A percentile compares a stretch with the other conserved stretches of the same genome.
phyloP scores from a whole-genome alignment of 2,797 vertebrate species.

The Peromyscus nudipes region DNA sequence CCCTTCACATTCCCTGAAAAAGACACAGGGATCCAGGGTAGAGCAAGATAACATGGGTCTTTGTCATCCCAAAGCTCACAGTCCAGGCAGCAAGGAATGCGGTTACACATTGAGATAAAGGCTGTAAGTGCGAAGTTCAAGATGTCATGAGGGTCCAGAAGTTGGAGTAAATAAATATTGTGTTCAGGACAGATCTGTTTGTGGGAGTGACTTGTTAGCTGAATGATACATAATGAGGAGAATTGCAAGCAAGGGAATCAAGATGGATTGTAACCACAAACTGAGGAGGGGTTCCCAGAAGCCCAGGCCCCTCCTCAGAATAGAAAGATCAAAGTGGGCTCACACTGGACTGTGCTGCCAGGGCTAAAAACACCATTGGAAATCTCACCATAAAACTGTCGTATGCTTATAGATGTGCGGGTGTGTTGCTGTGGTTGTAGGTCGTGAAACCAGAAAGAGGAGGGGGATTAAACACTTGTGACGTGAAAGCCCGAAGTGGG shows the following conservation, averaged over 20 bases:
- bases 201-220: constrained; percentile 7
- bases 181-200: constrained; percentile 2
- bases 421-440: background rate
- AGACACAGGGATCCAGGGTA: background rate
- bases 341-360: too few relatives aligned
- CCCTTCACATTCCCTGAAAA: background rate
- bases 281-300: background rate
- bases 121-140: background rate
- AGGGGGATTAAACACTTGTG: background rate
- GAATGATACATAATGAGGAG: background rate
- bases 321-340: rapidly evolving
- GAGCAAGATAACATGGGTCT: background rate
- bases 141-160: background rate
- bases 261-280: background rate
- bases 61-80: background rate
- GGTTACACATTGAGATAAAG: background rate
- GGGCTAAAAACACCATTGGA: background rate
- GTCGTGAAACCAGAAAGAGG: background rate
- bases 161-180: background rate
- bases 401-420: background rate
- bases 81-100: background rate
- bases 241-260: background rate
- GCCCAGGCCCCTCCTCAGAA: background rate
- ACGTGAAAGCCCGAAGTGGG: background rate
- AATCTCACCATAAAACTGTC: background rate